Evolutionary conservation across 1,140 invertebrate genomes (phyloP).

Genomic region (Liolophura sinensis): DNA sequence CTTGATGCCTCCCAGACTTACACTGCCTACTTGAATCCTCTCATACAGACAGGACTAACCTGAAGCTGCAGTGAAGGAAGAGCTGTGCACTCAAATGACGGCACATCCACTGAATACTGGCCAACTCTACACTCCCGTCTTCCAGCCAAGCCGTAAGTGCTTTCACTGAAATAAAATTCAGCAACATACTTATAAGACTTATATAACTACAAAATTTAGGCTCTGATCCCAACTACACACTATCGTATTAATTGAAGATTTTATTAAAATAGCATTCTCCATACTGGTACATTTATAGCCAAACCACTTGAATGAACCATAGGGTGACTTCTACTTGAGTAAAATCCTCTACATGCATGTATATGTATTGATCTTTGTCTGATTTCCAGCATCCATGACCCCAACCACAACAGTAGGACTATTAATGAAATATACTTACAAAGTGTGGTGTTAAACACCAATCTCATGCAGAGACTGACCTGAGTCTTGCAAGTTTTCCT

Average conservation of each 20-base stretch:
- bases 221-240: no score
- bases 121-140: slow-evolving; percentile 61
- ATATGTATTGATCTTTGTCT: background rate
- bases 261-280: no score
- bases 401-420: no score
- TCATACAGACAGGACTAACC: slow-evolving; percentile 20
- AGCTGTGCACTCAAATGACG: slow-evolving; percentile 65
- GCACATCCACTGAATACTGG: slow-evolving; percentile 65
- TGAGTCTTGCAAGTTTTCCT: slow-evolving; percentile 61
- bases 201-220: no score
- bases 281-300: no score
- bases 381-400: background rate
- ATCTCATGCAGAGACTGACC: slow-evolving; percentile 41
- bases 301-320: no score
- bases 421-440: background rate
- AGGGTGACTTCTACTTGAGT: background rate
- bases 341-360: background rate
- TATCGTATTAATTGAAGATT: no score
- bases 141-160: slow-evolving; percentile 5
- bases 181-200: slow-evolving; percentile 10
- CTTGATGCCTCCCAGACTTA: background rate
- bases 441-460: slow-evolving; percentile 10
- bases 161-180: background rate
- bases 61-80: slow-evolving; percentile 61
- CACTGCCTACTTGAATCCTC: background rate